Conservation (phyloP, 2,888 invertebrate species). For the Microctonus hyperodae region DNA sequence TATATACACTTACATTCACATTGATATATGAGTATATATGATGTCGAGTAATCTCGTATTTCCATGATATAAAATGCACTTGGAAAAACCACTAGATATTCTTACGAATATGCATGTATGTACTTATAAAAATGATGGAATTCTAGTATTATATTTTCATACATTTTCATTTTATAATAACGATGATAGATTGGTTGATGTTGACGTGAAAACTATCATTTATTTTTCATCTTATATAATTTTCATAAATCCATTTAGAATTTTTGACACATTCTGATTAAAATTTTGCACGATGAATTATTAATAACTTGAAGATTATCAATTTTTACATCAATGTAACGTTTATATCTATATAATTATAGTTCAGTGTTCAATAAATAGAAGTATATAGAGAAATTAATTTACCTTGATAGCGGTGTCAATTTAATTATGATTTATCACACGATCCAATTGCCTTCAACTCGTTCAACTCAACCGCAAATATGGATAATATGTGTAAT, state of each 20-base stretch:
- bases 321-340: not conserved
- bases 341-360: not conserved
- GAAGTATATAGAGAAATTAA: not conserved
- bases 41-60: constrained; percentile 3
- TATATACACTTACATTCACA: not conserved
- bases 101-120: not conserved
- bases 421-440: constrained; percentile 68
- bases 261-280: not conserved
- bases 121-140: too few species aligned
- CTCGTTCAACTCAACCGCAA: constrained; percentile 30
- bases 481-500: constrained; percentile 38
- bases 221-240: constrained; percentile 3
- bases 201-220: not conserved
- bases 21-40: not conserved
- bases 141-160: not conserved
- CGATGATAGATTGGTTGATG: not conserved
- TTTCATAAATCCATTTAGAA: not conserved
- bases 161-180: not conserved
- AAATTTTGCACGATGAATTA: not conserved
- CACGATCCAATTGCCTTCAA: constrained; percentile 26
- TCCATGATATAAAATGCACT: not conserved
- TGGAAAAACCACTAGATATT: not conserved
- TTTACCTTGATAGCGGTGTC: constrained; percentile 62
- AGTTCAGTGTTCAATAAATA: not conserved
- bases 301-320: too few species aligned